Conservation (phyloP, 2,888 invertebrate species). For the Megamerina dolium region DNA sequence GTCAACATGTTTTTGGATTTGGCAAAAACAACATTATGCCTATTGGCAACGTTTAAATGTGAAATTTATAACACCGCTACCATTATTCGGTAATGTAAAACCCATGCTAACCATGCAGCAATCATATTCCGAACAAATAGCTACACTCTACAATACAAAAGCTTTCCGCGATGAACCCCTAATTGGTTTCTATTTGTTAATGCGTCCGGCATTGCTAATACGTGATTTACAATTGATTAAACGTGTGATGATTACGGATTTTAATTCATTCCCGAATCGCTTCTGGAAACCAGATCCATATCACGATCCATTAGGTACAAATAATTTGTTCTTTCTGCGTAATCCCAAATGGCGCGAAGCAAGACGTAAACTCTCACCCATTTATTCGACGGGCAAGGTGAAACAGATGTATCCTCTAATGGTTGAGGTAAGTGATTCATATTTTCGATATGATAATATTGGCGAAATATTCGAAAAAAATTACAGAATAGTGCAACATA, state of each 20-base stretch:
- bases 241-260: conserved; percentile 48
- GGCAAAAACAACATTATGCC: conserved; percentile 19
- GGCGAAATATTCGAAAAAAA: no score
- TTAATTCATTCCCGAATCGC: conserved; percentile 43
- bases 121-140: conserved; percentile 29
- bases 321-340: conserved; percentile 45
- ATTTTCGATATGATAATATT: no score
- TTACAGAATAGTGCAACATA: no score
- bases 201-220: conserved; percentile 43
- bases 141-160: conserved; percentile 29
- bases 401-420: conserved; percentile 40
- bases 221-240: conserved; percentile 48
- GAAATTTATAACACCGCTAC: conserved; percentile 30
- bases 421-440: conserved; percentile 24
- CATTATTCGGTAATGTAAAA: conserved; percentile 42
- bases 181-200: conserved; percentile 39
- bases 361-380: conserved; percentile 44
- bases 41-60: conserved; percentile 38
- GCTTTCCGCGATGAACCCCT: conserved; percentile 25
- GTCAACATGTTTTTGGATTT: conserved; percentile 22
- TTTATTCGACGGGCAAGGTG: conserved; percentile 43
- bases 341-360: conserved; percentile 47
- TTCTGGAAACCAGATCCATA: conserved; percentile 24
- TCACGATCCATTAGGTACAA: conserved; percentile 40
- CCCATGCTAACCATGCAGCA: conserved; percentile 28